Percentiles rank a stretch among this genome's conserved stretches.
These are phyloP conservation scores for Cataglyphis livida DNA, from an alignment of 2,888 invertebrate genomes.

Conservation along the genomic window DNA sequence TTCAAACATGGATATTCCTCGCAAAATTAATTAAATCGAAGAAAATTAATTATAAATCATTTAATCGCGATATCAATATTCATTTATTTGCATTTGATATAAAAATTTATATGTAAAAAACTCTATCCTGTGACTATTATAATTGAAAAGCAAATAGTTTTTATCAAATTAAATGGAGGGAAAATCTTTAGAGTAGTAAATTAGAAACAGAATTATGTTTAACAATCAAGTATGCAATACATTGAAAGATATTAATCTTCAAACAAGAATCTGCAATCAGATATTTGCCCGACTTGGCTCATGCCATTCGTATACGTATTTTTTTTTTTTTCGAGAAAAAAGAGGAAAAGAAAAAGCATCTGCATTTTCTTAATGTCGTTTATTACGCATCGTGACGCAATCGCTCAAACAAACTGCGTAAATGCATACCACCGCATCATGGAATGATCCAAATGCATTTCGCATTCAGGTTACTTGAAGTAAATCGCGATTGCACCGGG, in stretches of 20 bases:
- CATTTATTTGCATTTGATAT: background rate
- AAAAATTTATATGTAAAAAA: background rate
- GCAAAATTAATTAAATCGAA: background rate
- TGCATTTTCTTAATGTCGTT: conserved; percentile 37
- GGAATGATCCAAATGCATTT: conserved; percentile 33
- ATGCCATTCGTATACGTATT: background rate
- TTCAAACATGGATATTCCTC: background rate
- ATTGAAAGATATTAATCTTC: background rate
- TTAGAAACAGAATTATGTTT: background rate
- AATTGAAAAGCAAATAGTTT: background rate
- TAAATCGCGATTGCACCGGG: conserved; percentile 6
- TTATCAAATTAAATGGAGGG: background rate
- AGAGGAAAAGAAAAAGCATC: background rate
- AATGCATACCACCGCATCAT: background rate
- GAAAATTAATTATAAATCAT: background rate
- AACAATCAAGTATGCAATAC: background rate
- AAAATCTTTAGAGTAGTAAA: background rate
- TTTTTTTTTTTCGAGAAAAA: background rate
- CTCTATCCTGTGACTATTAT: background rate
- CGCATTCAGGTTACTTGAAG: conserved; percentile 11
- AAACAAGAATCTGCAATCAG: background rate
- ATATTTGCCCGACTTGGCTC: background rate
- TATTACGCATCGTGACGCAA: conserved; percentile 22
- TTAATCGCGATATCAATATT: background rate
- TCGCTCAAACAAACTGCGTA: conserved; percentile 8